phyloP scores from a whole-genome alignment of 2,113 vertebrate genomes.

The Microcebus griseorufus region DNA sequence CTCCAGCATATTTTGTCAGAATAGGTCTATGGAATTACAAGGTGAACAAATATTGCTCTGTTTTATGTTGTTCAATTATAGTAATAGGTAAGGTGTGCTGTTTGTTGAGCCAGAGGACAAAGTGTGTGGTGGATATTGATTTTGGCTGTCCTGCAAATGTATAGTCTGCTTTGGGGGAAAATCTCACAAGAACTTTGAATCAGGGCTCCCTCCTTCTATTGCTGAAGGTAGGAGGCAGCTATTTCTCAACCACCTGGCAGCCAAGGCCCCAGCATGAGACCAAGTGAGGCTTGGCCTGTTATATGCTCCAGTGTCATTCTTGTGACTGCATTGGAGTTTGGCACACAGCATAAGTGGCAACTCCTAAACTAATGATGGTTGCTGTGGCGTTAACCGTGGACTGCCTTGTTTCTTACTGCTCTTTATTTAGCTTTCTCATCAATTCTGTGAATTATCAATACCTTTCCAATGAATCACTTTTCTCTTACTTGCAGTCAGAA shows the following conservation, averaged over 20 bases:
- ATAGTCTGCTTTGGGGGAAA: not conserved
- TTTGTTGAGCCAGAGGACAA: not conserved
- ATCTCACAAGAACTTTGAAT: not conserved
- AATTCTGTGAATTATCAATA: not conserved
- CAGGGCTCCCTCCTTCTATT: not conserved
- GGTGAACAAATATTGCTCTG: not conserved
- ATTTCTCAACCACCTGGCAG: not conserved
- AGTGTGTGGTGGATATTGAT: not conserved
- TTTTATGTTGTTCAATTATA: conserved; percentile 7
- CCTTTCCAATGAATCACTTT: not conserved
- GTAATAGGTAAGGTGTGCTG: not conserved
- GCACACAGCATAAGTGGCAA: not conserved
- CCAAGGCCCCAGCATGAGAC: not conserved
- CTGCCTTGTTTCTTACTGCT: not conserved
- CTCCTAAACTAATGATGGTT: not conserved
- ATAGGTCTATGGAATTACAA: not conserved
- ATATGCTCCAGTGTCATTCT: not conserved
- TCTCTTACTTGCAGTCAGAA: not conserved
- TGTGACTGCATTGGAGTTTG: not conserved
- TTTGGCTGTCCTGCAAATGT: not conserved
- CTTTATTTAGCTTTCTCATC: not conserved
- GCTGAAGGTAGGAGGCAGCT: not conserved
- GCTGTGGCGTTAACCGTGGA: not conserved
- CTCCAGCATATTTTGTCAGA: not conserved
- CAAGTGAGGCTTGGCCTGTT: not conserved